Conservation (phyloP, 2,888 invertebrate genomes). For the Patella depressa region DNA sequence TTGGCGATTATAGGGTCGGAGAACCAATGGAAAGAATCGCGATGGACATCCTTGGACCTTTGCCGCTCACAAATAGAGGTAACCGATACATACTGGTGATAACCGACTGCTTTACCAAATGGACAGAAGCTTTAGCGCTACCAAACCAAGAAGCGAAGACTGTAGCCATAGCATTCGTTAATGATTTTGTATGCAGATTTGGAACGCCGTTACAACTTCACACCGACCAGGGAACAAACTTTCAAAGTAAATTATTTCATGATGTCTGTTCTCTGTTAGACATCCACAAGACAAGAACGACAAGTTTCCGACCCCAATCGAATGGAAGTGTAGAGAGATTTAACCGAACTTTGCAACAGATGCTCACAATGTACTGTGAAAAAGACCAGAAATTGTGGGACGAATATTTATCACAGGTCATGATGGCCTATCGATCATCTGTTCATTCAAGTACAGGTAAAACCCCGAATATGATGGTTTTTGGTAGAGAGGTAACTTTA, state of each 20-base stretch:
- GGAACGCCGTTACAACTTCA: slow-evolving; percentile 12
- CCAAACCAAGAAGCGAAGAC: slow-evolving; percentile 17
- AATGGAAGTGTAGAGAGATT: slow-evolving; percentile 26
- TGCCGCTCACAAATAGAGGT: slow-evolving; percentile 11
- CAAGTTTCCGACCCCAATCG: slow-evolving; percentile 23
- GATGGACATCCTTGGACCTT: slow-evolving; percentile 14
- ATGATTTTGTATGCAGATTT: slow-evolving; percentile 15
- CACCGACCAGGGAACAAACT: slow-evolving; percentile 18
- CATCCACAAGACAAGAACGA: slow-evolving; percentile 24
- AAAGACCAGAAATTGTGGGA: slow-evolving; percentile 15
- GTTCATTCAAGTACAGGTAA: slow-evolving; percentile 15
- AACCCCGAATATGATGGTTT: slow-evolving; percentile 15
- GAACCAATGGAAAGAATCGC: slow-evolving; percentile 19
- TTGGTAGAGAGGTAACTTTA: background rate
- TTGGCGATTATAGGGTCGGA: slow-evolving; percentile 4
- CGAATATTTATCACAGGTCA: slow-evolving; percentile 9
- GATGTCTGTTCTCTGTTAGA: slow-evolving; percentile 4
- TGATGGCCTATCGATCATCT: slow-evolving; percentile 20
- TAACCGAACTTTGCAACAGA: slow-evolving; percentile 23
- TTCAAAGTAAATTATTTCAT: slow-evolving; percentile 16
- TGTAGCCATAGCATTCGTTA: background rate
- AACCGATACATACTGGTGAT: slow-evolving; percentile 12
- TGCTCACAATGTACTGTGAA: slow-evolving; percentile 20
- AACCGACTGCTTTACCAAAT: slow-evolving; percentile 20
- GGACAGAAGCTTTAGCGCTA: slow-evolving; percentile 18